These are phyloP conservation scores for Argyresthia albistria DNA, from an alignment of 2,888 invertebrate genomes.

Conservation along the genomic window DNA sequence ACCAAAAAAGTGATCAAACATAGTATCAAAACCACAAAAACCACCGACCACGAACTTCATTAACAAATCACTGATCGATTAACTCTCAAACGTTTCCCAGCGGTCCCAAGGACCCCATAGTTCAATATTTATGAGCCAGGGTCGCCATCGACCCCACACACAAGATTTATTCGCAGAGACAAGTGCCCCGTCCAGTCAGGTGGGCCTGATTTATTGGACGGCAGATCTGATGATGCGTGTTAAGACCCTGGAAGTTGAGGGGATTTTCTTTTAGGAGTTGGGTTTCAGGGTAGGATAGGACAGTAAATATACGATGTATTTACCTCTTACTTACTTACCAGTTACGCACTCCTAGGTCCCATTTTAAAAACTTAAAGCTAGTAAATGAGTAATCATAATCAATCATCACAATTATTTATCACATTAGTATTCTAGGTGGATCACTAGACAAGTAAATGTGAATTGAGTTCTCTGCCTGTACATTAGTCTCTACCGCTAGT, in stretches of 20 bases:
- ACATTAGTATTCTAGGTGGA: too few relatives aligned
- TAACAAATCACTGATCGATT: background rate
- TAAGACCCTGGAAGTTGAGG: slow-evolving; percentile 1
- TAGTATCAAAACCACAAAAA: too few relatives aligned
- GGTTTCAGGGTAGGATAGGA: background rate
- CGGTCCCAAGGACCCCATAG: slow-evolving; percentile 10
- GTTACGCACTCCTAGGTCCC: too few relatives aligned
- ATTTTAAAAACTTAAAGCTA: too few relatives aligned
- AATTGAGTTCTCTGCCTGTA: too few relatives aligned
- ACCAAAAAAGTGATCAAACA: too few relatives aligned
- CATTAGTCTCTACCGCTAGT: too few relatives aligned
- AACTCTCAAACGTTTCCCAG: background rate
- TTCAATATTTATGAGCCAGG: slow-evolving; percentile 15
- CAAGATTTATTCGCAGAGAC: slow-evolving; percentile 50
- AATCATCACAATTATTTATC: too few relatives aligned
- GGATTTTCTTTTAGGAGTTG: background rate
- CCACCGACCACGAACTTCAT: background rate
- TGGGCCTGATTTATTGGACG: slow-evolving; percentile 34
- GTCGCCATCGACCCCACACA: slow-evolving; percentile 15
- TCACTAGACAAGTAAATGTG: too few relatives aligned
- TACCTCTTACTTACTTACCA: too few relatives aligned
- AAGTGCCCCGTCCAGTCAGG: slow-evolving; percentile 43
- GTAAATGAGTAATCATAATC: too few relatives aligned
- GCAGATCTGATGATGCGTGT: slow-evolving; percentile 17
- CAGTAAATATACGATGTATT: too few relatives aligned